phyloP scores from a whole-genome alignment of 1,140 invertebrate species.

The Drosophila ohnishii region DNA sequence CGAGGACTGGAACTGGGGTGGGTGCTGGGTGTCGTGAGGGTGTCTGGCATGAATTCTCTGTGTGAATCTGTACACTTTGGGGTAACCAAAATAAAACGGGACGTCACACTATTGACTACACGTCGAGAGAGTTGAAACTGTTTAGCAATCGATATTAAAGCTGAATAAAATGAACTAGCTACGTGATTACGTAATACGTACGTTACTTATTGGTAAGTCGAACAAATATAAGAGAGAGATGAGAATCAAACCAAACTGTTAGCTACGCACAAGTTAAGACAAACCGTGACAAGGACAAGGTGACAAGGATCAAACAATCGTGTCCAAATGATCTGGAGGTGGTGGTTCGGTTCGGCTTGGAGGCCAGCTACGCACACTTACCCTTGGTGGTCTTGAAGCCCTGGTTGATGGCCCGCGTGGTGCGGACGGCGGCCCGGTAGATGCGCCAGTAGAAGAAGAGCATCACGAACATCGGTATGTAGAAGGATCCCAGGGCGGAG shows the following conservation, averaged over 20 bases:
- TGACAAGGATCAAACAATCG: slow-evolving; percentile 51
- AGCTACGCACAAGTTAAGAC: slow-evolving; percentile 77
- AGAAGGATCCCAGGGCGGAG: slow-evolving; percentile 95
- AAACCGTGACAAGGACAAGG: slow-evolving; percentile 41
- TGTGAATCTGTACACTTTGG: slow-evolving; percentile 43
- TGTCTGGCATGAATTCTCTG: slow-evolving; percentile 35
- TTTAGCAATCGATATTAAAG: slow-evolving; percentile 67
- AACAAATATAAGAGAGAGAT: slow-evolving; percentile 49
- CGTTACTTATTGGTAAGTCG: slow-evolving; percentile 59
- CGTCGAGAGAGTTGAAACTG: slow-evolving; percentile 68
- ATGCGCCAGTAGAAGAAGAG: slow-evolving; percentile 95
- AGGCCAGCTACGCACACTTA: slow-evolving; percentile 56
- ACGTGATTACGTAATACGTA: slow-evolving; percentile 53
- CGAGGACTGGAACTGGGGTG: background rate
- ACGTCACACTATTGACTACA: slow-evolving; percentile 77
- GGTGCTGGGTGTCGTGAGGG: slow-evolving; percentile 12
- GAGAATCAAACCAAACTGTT: slow-evolving; percentile 63
- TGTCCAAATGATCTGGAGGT: slow-evolving; percentile 57
- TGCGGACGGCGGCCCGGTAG: slow-evolving; percentile 91
- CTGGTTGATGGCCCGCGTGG: slow-evolving; percentile 88
- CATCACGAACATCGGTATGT: slow-evolving; percentile 97
- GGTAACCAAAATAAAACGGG: slow-evolving; percentile 46
- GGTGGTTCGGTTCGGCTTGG: slow-evolving; percentile 18
- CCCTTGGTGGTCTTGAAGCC: slow-evolving; percentile 96
- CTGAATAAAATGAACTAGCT: slow-evolving; percentile 72